Evolutionary conservation across 2,113 vertebrate species (phyloP), one percentile per base, ranked within the genome.

Genomic region (Zosterops japonicus): DNA sequence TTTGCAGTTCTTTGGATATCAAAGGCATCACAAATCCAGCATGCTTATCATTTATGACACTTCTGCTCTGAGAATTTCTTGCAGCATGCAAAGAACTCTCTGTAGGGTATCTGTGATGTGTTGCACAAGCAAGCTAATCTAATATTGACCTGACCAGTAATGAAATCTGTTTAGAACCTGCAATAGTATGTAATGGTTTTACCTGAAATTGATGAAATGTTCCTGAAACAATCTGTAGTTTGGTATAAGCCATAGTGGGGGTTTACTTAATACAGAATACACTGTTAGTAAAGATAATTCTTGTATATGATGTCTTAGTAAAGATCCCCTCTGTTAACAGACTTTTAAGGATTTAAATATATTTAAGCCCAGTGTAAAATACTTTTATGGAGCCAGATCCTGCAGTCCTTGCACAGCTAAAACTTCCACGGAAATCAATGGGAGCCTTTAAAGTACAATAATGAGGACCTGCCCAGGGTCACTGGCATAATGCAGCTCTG

Each of bases 1-100:
- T 87, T 97, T 74, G 63, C 91, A 94, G 96, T 97, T 92, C 93
- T 96, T 96, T 84, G 88, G 86, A 83, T 97, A 96, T 95, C 67
- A 94, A 94, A 97, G 91, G 86, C 90, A 93, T 92, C 95, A 95
- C 91, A 93, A 97, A 82, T 93, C 85, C 95, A 98, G 98, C 98
- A 98, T 98, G 98, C 96, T 92, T 98, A 93, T 94, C 68, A 88
- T 86, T 92, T 83, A 95, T 95, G 94, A 97, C 92, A 97, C 95
- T 96, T 97, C 74, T 94, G 93, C 93, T 94, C 93, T 80, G 96
- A 97, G 94, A 96, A 96, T 87, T 96, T 97, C 94, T 96, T 91
- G 83, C 96, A 98, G 98, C 98, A 98, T 98, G 98, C 95, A 95
- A 97, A 97, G 93, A 97, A 95, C 97, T 97, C 85, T 94, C 96